Evolutionary conservation across 2,113 vertebrate species (phyloP), one percentile per base, ranked within the genome.

Genomic region (Choloepus hoffmanni): DNA sequence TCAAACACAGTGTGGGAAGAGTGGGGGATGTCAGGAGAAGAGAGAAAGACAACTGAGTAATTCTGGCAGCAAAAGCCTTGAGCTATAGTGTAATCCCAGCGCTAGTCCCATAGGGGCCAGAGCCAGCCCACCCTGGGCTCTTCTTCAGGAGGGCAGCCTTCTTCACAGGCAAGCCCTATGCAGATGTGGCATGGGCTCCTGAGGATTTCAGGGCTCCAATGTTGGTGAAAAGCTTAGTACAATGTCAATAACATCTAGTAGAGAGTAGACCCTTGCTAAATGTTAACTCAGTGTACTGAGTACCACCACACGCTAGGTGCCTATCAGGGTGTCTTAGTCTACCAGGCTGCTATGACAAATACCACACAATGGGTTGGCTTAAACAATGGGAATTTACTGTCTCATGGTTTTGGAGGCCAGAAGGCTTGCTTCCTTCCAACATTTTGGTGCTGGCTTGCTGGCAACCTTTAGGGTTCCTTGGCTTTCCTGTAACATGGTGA

Each of bases 241-340:
- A 30, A 0, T 36, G 28, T 15, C 73, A 48, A 10, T 12, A 13
- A 50, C 7, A 68, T 5, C 40, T 43, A 76, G 30, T 33, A 70
- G 24, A 76, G 30, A 0, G 9, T 7, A 8, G 8, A 43, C 18
- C 6, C 7, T 14, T 15, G 1, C 21, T 33, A 24, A 89, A 43
- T 24, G 12, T 26, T 58, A 12, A 5, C 18, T 68, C 24, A 2
- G 0, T 23, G 9, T 43, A 10, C 9, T 30, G 21, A 40, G 23
- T 26, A 36, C 11, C 58, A 15, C 45, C 16, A 0, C 1, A 1
- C 18, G 1, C 55, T 3, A 11, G 62, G 45, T 26, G 5, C 43
- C 58, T 40, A 13, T 18, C 55, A 58, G 4, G 55, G 55, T 58
- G 55, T 58, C 55, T 58, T 58, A 58, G 55, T 18, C 18, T 58